Evolutionary conservation across 1,140 invertebrate genomes (phyloP), one percentile per base, ranked within the genome.

Genomic region (Meteorus sp.): DNA sequence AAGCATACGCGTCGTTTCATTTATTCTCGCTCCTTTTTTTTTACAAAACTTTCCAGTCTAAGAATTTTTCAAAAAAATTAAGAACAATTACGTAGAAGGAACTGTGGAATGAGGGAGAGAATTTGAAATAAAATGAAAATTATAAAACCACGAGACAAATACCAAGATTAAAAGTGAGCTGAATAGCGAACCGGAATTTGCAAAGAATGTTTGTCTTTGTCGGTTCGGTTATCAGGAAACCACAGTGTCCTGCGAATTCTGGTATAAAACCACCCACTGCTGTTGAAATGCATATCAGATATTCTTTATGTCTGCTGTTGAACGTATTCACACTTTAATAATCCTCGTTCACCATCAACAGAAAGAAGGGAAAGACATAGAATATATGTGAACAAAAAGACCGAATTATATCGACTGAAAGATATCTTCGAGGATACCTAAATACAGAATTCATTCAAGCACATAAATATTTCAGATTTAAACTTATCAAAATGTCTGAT

Each of bases 231-330:
- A 53, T 56, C 39, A 54, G 23, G 29, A 65, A 62, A 62, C 57
- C 57, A 44, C 57, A 51, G 43, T 39, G 59, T 65, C 63, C 63
- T 62, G 60, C 7, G 45, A 35, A 47, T 53, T 31, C 31, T 19
- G 39, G 47, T 64, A 64, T 64, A 64, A 64, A 64, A 48, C 59
- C 48, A 37, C 19, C 8, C 56, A 20, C 44, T 25, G n/a, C 11
- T 23, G 4, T 19, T 27, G 25, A n/a, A 29, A 41, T 7, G 15
- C 35, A 31, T 35, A 58, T 58, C 60, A 62, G 35, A 58, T 13
- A n/a, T n/a, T 41, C 17, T 53, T 55, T 13, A 3, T 41, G 43
- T 62, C 52, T 23, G 41, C 19, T 39, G 7, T 17, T n/a, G n/a
- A 33, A 13, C 2, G 52, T 33, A 15, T 51, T 17, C 35, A 48